A percentile compares a stretch with the other conserved stretches of the same genome.
These are phyloP conservation scores for Styela clava DNA, from an alignment of 23 tunicate genomes.

Conservation along the genomic window DNA sequence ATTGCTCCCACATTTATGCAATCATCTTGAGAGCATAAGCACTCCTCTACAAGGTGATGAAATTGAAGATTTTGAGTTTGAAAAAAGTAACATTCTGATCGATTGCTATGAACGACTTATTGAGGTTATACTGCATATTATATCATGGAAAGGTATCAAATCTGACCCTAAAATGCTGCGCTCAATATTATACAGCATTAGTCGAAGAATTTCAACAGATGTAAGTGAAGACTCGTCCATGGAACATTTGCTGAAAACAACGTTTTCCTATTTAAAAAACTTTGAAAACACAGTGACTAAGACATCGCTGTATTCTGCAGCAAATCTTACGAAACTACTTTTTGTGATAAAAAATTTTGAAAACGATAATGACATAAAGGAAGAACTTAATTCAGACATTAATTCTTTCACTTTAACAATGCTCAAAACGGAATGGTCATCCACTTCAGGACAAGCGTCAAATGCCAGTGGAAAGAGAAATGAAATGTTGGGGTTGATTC, in stretches of 20 bases:
- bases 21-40: slow-evolving; percentile 39
- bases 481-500: slow-evolving; percentile 28
- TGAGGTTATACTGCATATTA: slow-evolving; percentile 37
- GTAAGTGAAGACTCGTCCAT: slow-evolving; percentile 2
- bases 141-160: slow-evolving; percentile 50
- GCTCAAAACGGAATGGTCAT: slow-evolving; percentile 14
- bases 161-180: neutral
- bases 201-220: slow-evolving; percentile 12
- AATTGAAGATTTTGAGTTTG: neutral
- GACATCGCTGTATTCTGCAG: slow-evolving; percentile 23
- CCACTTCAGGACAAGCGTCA: neutral
- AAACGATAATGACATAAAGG: slow-evolving; percentile 8
- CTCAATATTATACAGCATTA: neutral
- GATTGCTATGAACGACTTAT: slow-evolving; percentile 30
- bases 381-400: neutral
- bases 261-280: slow-evolving; percentile 35
- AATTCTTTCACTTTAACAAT: neutral
- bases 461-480: slow-evolving; percentile 5
- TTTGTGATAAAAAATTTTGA: slow-evolving; percentile 6
- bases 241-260: slow-evolving; percentile 25
- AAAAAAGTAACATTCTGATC: slow-evolving; percentile 28
- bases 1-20: slow-evolving; percentile 40
- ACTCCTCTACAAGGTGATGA: neutral
- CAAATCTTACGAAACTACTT: slow-evolving; percentile 37
- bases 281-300: slow-evolving; percentile 31